Conservation (phyloP, 2,113 vertebrate genomes). For the Centrocercus urophasianus region DNA sequence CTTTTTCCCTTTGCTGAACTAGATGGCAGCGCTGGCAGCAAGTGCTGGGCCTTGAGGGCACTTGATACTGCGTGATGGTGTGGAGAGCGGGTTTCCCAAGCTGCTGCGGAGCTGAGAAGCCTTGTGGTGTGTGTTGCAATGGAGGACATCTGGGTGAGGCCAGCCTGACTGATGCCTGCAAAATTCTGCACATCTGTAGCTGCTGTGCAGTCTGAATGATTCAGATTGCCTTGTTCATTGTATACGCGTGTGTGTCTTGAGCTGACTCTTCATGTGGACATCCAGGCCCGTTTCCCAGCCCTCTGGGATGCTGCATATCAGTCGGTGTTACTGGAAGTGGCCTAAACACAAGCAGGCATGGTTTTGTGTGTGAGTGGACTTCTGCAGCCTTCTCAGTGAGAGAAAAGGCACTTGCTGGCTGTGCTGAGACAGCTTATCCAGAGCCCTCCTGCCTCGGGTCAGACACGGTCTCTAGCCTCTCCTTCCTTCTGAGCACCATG, state of each 20-base stretch:
- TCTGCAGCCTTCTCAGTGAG: background rate
- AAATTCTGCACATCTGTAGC: background rate
- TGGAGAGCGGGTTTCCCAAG: conserved; percentile 38
- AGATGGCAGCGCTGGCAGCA: background rate
- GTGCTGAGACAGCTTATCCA: background rate
- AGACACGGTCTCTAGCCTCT: background rate
- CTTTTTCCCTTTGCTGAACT: background rate
- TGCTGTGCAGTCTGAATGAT: background rate
- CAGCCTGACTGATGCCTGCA: background rate
- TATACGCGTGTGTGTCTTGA: background rate
- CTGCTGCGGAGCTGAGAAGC: conserved; percentile 5
- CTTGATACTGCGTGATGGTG: background rate
- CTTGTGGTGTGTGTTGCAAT: background rate
- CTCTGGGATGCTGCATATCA: background rate
- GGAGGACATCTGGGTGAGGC: background rate
- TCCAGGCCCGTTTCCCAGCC: background rate
- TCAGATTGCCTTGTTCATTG: background rate
- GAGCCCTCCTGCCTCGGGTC: background rate
- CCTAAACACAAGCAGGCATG: background rate
- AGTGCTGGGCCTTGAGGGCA: background rate
- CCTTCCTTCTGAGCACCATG: background rate
- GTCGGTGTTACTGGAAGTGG: background rate
- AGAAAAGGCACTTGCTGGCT: background rate
- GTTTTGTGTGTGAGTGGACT: background rate
- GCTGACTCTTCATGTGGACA: background rate